Conservation (phyloP, 1,140 invertebrate species). For the Drosophila parabipectinata region DNA sequence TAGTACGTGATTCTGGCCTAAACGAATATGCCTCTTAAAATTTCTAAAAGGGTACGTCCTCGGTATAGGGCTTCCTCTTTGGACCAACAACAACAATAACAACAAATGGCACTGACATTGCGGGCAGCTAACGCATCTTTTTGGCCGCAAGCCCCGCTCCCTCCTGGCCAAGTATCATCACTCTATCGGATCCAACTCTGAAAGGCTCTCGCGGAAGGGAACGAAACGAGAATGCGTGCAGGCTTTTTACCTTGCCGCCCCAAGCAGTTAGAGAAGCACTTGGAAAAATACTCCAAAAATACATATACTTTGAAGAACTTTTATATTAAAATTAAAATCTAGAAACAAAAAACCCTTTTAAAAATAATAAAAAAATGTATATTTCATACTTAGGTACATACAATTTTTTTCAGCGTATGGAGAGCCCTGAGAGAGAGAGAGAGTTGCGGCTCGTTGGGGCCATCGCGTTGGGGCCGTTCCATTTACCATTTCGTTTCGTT, state of each 20-base stretch:
- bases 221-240: conserved; percentile 34
- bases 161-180: conserved; percentile 9
- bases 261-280: conserved; percentile 12
- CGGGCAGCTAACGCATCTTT: conserved; percentile 46
- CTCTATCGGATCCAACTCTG: conserved; percentile 3
- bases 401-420: neutral
- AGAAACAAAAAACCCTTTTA: neutral
- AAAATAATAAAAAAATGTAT: no score
- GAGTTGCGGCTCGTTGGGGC: conserved; percentile 3
- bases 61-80: conserved; percentile 62
- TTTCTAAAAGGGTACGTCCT: conserved; percentile 23
- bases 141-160: conserved; percentile 20
- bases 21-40: conserved; percentile 13
- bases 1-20: neutral
- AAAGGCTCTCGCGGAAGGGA: conserved; percentile 25
- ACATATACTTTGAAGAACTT: neutral
- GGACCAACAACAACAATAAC: conserved; percentile 43
- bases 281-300: neutral
- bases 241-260: conserved; percentile 51
- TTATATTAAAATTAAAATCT: no score
- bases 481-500: conserved; percentile 39
- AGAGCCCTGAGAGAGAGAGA: neutral
- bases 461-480: conserved; percentile 26
- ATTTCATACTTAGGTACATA: no score
- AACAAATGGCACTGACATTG: conserved; percentile 76